Evolutionary conservation across 2,797 vertebrate genomes (phyloP), one percentile per base, ranked within the genome.

Genomic region (Alauda arvensis): DNA sequence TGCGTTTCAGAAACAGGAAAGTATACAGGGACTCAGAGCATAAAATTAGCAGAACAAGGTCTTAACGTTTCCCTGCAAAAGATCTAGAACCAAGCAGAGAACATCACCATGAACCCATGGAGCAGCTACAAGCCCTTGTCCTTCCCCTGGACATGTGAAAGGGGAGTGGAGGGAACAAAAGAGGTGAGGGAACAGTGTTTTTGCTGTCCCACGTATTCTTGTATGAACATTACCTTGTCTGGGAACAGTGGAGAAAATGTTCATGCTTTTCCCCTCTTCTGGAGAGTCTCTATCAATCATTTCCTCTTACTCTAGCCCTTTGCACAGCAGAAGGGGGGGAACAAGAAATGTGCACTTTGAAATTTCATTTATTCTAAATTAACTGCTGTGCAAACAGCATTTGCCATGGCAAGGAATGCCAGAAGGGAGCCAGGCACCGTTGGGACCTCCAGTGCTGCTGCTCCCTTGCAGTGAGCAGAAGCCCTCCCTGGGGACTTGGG

Each of bases 401-500:
- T 11, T 61, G 39, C 34, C 51, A 70, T 52, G 20, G 56, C 42
- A 83, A 78, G 56, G 28, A 85, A 49, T 25, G 4, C 3, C 21
- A 62, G 52, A 21, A 45, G 48, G 45, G 19, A 72, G 9, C 0
- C 1, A 2, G 29, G 25, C 18, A 8, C 26, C 6, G 1, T 18
- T 59, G 17, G 10, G 10, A 26, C 39, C 26, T 17, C 17, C 33
- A 21, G 26, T 4, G 23, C 14, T 81, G 31, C 57, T 52, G 33
- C 33, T 68, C 29, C 19, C 31, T 39, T 0, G 0, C 2, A 19
- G 69, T 1, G 37, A 71, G 72, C 57, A 12, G 39, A 42, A 67
- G 37, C n/a, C 29, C 8, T 42, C 23, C 23, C 25, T 31, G 37
- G 46, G 28, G 9, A 4, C 34, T 18, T 4, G 26, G 43, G n/a